A percentile compares a stretch with the other conserved stretches of the same genome.
Evolutionary conservation across 2,113 vertebrate genomes (phyloP).

Genomic region (Theristicus caerulescens): DNA sequence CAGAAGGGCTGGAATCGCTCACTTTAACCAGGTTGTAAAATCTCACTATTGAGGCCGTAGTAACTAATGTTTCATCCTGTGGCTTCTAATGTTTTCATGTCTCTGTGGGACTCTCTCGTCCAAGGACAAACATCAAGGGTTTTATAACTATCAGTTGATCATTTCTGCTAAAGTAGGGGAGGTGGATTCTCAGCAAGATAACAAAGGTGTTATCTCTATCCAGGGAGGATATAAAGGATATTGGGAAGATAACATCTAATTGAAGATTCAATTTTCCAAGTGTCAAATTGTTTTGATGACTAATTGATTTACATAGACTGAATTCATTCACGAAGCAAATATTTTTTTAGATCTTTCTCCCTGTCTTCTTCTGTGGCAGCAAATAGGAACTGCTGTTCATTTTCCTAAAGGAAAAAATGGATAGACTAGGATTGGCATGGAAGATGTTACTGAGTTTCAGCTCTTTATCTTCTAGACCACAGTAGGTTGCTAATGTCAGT

Average conservation of each 20-base stretch:
- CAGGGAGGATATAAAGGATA: constrained; percentile 79
- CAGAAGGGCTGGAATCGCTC: constrained; percentile 51
- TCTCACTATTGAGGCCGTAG: constrained; percentile 16
- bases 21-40: constrained; percentile 72
- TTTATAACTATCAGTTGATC: constrained; percentile 85
- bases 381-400: background rate
- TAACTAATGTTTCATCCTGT: constrained; percentile 23
- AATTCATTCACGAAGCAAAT: constrained; percentile 48
- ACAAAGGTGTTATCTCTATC: constrained; percentile 80
- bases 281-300: constrained; percentile 77
- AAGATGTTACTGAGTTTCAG: background rate
- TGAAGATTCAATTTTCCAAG: constrained; percentile 72
- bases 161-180: constrained; percentile 81
- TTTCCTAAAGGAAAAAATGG: background rate
- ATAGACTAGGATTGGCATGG: background rate
- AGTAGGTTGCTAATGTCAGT: background rate
- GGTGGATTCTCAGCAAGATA: constrained; percentile 81
- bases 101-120: constrained; percentile 57
- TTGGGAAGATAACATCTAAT: constrained; percentile 79
- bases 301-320: constrained; percentile 73
- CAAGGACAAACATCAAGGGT: constrained; percentile 80
- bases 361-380: background rate
- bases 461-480: background rate
- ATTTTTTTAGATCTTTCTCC: constrained; percentile 12
- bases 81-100: constrained; percentile 61